These are phyloP conservation scores for Aptenodytes patagonicus DNA, from an alignment of 2,113 vertebrate species.

Conservation along the genomic window DNA sequence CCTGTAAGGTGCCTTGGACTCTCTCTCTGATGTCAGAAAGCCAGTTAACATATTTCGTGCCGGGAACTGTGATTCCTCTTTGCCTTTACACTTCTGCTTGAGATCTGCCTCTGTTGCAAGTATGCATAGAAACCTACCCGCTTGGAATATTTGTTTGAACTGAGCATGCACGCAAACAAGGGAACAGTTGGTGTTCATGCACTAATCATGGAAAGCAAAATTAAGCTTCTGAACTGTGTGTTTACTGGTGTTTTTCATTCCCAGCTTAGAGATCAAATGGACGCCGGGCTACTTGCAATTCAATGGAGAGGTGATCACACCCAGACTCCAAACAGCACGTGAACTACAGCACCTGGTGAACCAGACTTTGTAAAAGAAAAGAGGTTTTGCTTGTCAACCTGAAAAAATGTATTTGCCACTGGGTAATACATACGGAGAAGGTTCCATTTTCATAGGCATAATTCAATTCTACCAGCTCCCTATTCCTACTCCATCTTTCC, in stretches of 20 bases:
- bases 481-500: background rate
- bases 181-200: background rate
- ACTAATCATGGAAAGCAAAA: background rate
- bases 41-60: background rate
- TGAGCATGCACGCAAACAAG: background rate
- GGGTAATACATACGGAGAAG: background rate
- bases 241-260: background rate
- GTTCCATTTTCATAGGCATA: background rate
- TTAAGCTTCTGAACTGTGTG: background rate
- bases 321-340: background rate
- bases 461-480: background rate
- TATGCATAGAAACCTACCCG: background rate
- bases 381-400: background rate
- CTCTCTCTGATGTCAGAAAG: background rate
- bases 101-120: background rate
- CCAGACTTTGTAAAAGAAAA: background rate
- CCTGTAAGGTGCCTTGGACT: background rate
- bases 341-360: background rate
- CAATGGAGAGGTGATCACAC: background rate
- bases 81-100: background rate
- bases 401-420: background rate
- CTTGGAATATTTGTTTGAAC: background rate
- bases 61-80: background rate
- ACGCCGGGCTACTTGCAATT: background rate
- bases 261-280: background rate